These are phyloP conservation scores for Merops nubicus DNA, from an alignment of 2,113 vertebrate species.

Conservation along the genomic window DNA sequence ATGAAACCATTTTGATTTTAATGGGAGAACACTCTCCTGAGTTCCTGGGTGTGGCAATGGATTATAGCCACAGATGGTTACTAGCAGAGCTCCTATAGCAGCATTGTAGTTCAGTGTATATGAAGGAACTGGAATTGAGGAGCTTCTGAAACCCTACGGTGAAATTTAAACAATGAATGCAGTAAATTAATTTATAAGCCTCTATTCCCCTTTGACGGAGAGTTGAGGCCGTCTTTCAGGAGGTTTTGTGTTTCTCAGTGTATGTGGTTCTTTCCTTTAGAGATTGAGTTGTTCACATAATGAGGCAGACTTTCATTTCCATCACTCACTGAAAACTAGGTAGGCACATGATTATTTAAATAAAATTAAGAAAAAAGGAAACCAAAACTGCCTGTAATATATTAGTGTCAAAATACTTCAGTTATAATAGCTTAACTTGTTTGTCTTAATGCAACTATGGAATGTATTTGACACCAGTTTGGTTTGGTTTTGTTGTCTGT, in stretches of 20 bases:
- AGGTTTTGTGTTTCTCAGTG: background rate
- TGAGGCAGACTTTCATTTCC: background rate
- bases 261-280: background rate
- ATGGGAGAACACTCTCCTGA: background rate
- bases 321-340: background rate
- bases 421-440: background rate
- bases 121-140: background rate
- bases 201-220: background rate
- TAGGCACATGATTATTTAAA: background rate
- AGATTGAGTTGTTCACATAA: fast-evolving
- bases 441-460: background rate
- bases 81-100: background rate
- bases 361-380: background rate
- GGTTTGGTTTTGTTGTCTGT: too few relatives aligned
- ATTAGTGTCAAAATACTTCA: background rate
- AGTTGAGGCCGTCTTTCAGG: background rate
- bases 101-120: fast-evolving
- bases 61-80: background rate
- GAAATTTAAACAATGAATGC: background rate
- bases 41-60: background rate
- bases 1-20: background rate
- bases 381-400: background rate
- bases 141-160: background rate
- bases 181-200: background rate
- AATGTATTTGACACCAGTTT: background rate